Evolutionary conservation across 2,888 invertebrate species (phyloP).

Genomic region (Parelbella ahira): DNA sequence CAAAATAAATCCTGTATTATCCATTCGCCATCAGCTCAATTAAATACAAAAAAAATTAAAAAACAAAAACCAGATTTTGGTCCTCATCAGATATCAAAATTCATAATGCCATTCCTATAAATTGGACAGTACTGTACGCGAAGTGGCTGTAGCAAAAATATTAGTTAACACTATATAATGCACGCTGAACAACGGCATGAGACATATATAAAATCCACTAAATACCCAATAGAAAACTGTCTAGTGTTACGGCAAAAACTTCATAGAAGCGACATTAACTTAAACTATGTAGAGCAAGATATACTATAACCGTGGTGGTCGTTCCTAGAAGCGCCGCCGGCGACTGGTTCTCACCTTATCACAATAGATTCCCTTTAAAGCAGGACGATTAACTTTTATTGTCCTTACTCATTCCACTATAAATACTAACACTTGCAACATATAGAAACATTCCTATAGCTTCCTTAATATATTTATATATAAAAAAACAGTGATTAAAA

Average conservation of each 20-base stretch:
- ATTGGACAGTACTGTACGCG: constrained; percentile 67
- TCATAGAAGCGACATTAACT: constrained; percentile 66
- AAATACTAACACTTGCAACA: constrained; percentile 68
- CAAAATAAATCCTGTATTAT: constrained; percentile 77
- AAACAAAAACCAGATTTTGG: constrained; percentile 55
- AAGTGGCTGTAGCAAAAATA: constrained; percentile 74
- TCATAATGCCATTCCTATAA: constrained; percentile 74
- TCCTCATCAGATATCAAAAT: constrained; percentile 62
- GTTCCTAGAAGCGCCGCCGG: constrained; percentile 37
- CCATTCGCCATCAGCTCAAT: constrained; percentile 46
- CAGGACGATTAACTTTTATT: constrained; percentile 68
- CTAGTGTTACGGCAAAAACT: constrained; percentile 57
- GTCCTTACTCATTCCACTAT: constrained; percentile 68
- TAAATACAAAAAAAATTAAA: constrained; percentile 40
- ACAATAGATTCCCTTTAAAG: constrained; percentile 47
- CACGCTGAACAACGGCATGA: constrained; percentile 69
- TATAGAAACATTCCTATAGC: constrained; percentile 54
- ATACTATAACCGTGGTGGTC: constrained; percentile 56
- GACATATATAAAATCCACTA: constrained; percentile 72
- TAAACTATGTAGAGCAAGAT: constrained; percentile 63
- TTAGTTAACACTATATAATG: constrained; percentile 66
- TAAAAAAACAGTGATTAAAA: constrained; percentile 58
- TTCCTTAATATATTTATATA: constrained; percentile 36
- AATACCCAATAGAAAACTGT: constrained; percentile 68
- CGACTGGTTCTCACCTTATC: constrained; percentile 52